These are phyloP conservation scores for Callithrix jacchus DNA, from an alignment of 2,113 vertebrate genomes.

Conservation along the genomic window DNA sequence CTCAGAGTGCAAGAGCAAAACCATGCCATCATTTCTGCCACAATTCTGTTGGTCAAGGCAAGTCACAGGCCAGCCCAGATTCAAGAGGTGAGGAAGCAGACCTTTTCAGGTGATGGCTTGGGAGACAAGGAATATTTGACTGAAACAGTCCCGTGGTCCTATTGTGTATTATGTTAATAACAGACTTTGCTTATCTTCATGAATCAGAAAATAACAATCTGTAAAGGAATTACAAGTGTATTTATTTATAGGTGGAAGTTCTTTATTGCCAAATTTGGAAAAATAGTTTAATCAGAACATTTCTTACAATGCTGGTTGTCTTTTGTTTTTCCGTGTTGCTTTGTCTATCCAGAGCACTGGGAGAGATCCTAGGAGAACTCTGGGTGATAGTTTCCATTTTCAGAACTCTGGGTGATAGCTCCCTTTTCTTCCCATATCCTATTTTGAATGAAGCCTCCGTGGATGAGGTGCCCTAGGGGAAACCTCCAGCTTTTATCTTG, in stretches of 20 bases:
- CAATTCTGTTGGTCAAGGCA: not conserved
- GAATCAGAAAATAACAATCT: not conserved
- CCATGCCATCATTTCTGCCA: not conserved
- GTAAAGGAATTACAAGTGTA: not conserved
- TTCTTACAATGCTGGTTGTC: not conserved
- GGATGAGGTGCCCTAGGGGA: not conserved
- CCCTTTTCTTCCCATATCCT: not conserved
- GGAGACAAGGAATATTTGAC: not conserved
- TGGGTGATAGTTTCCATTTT: not conserved
- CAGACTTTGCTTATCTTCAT: not conserved
- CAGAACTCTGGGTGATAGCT: not conserved
- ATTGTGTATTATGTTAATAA: slow-evolving; percentile 35
- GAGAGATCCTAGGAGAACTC: not conserved
- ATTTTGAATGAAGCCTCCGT: not conserved
- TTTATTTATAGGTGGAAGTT: not conserved
- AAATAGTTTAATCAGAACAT: not conserved
- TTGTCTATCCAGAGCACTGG: not conserved
- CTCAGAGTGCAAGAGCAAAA: not conserved
- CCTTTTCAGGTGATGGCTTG: not conserved
- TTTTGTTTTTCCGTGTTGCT: not conserved
- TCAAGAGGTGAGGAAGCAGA: not conserved
- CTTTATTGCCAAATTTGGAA: not conserved
- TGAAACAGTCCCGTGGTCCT: not conserved
- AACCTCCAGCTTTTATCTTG: not conserved
- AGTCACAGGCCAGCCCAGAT: not conserved